Base-by-base conservation (phyloP, 2,113 vertebrate genomes). In the Argyrosomus japonicus region DNA sequence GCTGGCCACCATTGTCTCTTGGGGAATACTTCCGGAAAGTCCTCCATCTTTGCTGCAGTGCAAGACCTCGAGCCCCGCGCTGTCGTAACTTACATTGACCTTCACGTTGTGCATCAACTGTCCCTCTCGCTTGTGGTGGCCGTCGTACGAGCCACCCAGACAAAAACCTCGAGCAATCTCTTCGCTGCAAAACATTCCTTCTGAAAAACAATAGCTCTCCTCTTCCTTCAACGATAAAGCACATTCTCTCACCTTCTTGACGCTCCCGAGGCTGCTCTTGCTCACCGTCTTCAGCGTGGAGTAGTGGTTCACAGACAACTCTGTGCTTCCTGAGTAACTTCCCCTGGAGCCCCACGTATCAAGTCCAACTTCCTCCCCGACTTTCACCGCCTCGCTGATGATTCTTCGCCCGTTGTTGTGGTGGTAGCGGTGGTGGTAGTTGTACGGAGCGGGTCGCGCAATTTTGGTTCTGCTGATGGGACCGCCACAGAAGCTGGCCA, bases 241-340 rank as follows among this genome's bases (percentile, higher is more conserved):
- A 93, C 95, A 94, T 94, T 96, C 94, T 92, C 94, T 86, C 78
- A 93, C 94, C 94, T 95, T 95, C 93, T 95, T 95, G n/a, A 93
- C 91, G 54, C 91, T 86, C 0, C 88, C 82, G 4, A 94, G 72
- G 87, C 92, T 89, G 77, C 88, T 94, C 93, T 95, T 95, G 76
- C 90, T 94, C 64, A 93, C 94, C 4, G 94, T 90, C 89, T 94
- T 96, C 82, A 95, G 93, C 14, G 95, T 94, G 63, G 95, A 95
- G 82, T 95, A 95, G 92, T 95, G 95, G 93, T 94, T 95, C 74
- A 93, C 93, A 75, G 93, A 93, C 87, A 94, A 75, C 86, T 95
- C 95, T 62, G 94, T 68, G 83, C 93, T 94, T 79, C 95, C 95
- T 93, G 95, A 95, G 94, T 94, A 94, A 90, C 94, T 95, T 82